phyloP scores from a whole-genome alignment of 2,888 invertebrate genomes.

The Bimastos eiseni region DNA sequence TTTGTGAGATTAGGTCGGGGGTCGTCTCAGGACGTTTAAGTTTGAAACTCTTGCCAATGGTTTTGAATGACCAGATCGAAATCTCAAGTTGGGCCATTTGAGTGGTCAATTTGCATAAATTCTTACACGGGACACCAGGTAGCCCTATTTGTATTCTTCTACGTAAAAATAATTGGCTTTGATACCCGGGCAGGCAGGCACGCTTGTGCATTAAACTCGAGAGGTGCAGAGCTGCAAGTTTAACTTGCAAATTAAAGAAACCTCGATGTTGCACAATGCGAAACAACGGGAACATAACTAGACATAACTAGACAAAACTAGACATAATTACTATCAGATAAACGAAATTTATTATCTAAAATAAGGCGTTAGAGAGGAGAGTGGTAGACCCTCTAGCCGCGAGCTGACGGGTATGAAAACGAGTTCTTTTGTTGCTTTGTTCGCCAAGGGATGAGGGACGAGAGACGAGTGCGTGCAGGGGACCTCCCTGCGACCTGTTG shows the following conservation, averaged over 20 bases:
- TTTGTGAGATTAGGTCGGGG: background rate
- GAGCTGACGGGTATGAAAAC: background rate
- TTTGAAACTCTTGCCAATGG: background rate
- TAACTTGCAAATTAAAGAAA: background rate
- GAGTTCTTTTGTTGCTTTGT: background rate
- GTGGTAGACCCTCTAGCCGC: background rate
- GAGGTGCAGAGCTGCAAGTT: background rate
- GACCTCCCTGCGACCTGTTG: too few species aligned
- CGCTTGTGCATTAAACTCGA: background rate
- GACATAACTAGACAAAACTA: too few species aligned
- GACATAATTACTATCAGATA: background rate
- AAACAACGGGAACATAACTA: background rate
- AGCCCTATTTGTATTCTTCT: background rate
- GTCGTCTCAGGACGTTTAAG: background rate
- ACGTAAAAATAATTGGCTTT: background rate
- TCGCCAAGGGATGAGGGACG: background rate
- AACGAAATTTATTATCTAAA: too few species aligned
- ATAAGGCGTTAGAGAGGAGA: background rate
- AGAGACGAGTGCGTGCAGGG: background rate
- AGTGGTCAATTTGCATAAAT: background rate
- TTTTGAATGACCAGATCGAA: background rate
- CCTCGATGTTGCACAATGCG: background rate
- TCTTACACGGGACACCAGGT: background rate
- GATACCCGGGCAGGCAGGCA: background rate
- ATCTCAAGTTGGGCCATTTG: too few species aligned